Percentiles rank a stretch among this genome's conserved stretches.
These are phyloP conservation scores for Silvanus unidentatus DNA, from an alignment of 2,888 invertebrate species.

Conservation along the genomic window DNA sequence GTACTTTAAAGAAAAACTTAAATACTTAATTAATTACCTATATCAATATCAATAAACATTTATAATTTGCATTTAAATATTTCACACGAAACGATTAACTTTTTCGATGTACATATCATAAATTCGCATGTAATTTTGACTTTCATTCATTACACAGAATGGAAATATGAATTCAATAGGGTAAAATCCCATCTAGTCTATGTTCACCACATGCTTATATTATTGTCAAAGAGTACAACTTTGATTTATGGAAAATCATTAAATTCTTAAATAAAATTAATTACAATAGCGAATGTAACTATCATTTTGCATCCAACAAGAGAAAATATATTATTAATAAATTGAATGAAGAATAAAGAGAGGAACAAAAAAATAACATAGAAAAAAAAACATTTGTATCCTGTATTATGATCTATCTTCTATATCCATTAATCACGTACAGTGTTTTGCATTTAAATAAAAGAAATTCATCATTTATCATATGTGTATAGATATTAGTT, in stretches of 20 bases:
- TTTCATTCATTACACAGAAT: too few relatives aligned
- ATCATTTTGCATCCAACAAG: conserved; percentile 5
- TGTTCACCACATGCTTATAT: too few relatives aligned
- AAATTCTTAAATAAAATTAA: conserved; percentile 5
- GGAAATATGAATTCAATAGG: too few relatives aligned
- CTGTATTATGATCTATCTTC: conserved; percentile 2
- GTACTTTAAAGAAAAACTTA: too few relatives aligned
- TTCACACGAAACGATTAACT: too few relatives aligned
- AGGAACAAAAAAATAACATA: background rate
- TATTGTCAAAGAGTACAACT: background rate
- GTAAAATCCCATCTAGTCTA: too few relatives aligned
- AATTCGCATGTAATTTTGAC: too few relatives aligned
- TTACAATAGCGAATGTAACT: conserved; percentile 2
- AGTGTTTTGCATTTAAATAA: conserved; percentile 29
- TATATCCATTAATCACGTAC: conserved; percentile 24
- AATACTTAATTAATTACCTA: too few relatives aligned
- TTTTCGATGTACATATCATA: too few relatives aligned
- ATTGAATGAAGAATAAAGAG: background rate
- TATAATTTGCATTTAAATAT: too few relatives aligned
- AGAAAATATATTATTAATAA: conserved; percentile 4
- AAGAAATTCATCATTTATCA: conserved; percentile 19
- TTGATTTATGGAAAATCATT: conserved; percentile 6
- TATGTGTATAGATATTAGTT: background rate
- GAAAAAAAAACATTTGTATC: background rate
- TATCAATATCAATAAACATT: too few relatives aligned